Evolutionary conservation across 2,888 invertebrate species (phyloP), one percentile per base, ranked within the genome.

Genomic region (Axea sp.): DNA sequence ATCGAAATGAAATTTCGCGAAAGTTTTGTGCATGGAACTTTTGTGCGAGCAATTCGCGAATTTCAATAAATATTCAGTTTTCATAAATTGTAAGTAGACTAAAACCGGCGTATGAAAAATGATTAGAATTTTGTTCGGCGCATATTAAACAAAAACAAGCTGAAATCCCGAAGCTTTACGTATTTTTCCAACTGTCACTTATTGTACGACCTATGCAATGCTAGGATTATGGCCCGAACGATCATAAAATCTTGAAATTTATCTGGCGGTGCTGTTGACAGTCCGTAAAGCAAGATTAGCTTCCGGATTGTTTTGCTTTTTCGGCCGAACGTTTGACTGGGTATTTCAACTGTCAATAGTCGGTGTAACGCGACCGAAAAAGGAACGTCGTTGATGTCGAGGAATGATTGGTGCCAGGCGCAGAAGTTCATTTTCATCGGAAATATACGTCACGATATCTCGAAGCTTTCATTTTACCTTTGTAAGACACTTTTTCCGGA

Each of bases 401-500:
- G 55, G 67, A 73, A 73, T 73, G 73, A 73, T 73, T 68, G 62
- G 62, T 72, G 67, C 71, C 71, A 68, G 45, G 37, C 62, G 33
- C 71, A 67, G 62, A 67, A 75, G 75, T 75, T 75, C 67, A 71
- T 75, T 71, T 67, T 75, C 69, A 65, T 57, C 65, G 67, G 60
- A 75, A 71, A 71, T 71, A 65, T 75, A 69, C 71, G 72, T 72
- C 74, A 64, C 69, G 76, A 72, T 72, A 74, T 72, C 72, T 65
- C 45, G 37, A 47, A 59, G 68, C 72, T 76, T 76, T 74, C 72
- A 76, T 76, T 80, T 73, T 75, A 76, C 78, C 80, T 81, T 83
- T 81, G 78, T 81, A 81, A 81, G 81, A 81, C 81, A 85, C 83
- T 85, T 84, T 83, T 85, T 84, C 83, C 83, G 82, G 83, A 84